These are phyloP conservation scores for Drosophila siamana DNA, from an alignment of 2,888 invertebrate genomes.

Conservation along the genomic window DNA sequence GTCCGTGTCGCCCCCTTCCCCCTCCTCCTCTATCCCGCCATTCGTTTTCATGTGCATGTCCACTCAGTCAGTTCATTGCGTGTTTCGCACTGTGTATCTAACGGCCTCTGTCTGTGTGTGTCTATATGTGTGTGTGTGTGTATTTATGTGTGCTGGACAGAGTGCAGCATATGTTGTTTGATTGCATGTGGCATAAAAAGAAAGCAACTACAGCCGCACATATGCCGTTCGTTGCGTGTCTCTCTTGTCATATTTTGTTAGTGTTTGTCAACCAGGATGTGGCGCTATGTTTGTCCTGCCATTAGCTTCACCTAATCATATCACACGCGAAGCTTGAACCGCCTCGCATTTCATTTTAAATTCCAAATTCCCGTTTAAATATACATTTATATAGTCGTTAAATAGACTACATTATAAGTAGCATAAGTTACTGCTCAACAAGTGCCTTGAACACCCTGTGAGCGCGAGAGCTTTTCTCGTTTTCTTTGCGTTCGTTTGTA, in stretches of 20 bases:
- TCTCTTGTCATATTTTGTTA: slow-evolving; percentile 55
- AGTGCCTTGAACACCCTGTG: slow-evolving; percentile 33
- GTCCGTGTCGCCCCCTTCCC: slow-evolving; percentile 7
- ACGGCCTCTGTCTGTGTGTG: neutral
- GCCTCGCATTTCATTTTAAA: neutral
- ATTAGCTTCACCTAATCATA: slow-evolving; percentile 39
- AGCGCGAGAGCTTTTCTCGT: slow-evolving; percentile 20
- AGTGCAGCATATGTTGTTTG: slow-evolving; percentile 73
- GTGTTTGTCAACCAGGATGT: slow-evolving; percentile 51
- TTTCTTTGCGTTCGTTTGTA: slow-evolving; percentile 21
- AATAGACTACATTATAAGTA: neutral
- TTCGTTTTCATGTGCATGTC: slow-evolving; percentile 45
- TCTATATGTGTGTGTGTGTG: slow-evolving; percentile 14
- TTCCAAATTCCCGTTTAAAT: neutral
- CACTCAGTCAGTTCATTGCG: slow-evolving; percentile 64
- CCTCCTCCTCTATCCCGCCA: no score
- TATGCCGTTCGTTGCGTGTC: slow-evolving; percentile 55
- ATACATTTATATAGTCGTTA: neutral
- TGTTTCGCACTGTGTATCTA: slow-evolving; percentile 51
- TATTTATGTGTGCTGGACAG: slow-evolving; percentile 18
- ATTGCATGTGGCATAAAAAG: slow-evolving; percentile 72
- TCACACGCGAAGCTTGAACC: slow-evolving; percentile 21
- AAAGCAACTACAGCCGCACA: slow-evolving; percentile 47
- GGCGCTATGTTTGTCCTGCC: slow-evolving; percentile 42
- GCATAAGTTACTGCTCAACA: neutral